Percentiles rank a stretch among this genome's conserved stretches.
Conservation (phyloP, 2,888 invertebrate species). For the Leptopterna dolabrata region DNA sequence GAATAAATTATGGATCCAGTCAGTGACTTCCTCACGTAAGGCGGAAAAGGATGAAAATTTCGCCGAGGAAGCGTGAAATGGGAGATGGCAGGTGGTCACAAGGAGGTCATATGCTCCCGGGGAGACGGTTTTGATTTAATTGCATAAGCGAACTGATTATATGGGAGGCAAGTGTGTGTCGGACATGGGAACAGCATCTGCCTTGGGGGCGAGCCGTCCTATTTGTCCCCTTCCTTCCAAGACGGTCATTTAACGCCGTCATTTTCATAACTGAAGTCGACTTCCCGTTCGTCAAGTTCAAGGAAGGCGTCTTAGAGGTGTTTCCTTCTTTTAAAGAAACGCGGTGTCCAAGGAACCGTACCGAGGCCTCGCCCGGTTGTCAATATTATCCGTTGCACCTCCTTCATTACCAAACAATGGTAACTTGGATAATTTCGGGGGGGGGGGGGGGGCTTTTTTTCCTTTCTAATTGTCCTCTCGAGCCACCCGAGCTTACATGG, state of each 20-base stretch:
- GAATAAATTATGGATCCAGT: not conserved
- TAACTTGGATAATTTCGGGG: conserved; percentile 44
- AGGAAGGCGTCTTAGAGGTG: not conserved
- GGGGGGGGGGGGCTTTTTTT: not conserved
- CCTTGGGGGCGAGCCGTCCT: not conserved
- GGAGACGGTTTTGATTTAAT: conserved; percentile 41
- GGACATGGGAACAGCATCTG: conserved; percentile 53
- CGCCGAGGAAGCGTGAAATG: conserved; percentile 35
- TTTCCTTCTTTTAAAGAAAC: not conserved
- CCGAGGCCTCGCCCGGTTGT: not conserved
- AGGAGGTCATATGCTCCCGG: conserved; percentile 33
- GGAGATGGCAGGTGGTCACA: conserved; percentile 43
- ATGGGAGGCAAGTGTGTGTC: conserved; percentile 46
- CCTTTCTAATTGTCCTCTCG: conserved; percentile 13
- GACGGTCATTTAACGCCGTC: conserved; percentile 50
- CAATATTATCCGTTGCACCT: conserved; percentile 24
- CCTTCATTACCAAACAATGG: conserved; percentile 51
- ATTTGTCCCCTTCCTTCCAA: conserved; percentile 27
- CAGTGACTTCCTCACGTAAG: conserved; percentile 1
- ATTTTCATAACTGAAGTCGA: conserved; percentile 36
- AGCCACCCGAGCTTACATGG: not conserved
- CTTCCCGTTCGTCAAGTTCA: conserved; percentile 19
- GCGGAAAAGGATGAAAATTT: conserved; percentile 27
- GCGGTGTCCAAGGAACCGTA: conserved; percentile 28
- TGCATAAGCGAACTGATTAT: conserved; percentile 49